A percentile compares a stretch with the other conserved stretches of the same genome.
phyloP scores from a whole-genome alignment of 2,888 invertebrate species.

The Rhagophthalmus giganteus region DNA sequence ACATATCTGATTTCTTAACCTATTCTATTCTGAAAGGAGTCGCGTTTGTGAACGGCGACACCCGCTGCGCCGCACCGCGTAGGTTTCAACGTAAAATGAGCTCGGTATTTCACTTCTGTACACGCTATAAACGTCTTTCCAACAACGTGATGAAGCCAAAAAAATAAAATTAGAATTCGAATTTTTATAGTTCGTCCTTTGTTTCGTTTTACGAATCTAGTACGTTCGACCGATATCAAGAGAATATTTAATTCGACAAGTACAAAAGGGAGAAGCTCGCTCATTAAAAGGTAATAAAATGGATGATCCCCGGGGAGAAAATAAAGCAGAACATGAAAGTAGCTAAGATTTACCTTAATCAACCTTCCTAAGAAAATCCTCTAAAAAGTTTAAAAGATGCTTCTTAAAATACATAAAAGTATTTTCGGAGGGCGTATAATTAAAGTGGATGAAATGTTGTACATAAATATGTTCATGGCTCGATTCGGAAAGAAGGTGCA shows the following conservation, averaged over 20 bases:
- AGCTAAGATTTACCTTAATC: slow-evolving; percentile 34
- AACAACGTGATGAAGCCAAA: slow-evolving; percentile 34
- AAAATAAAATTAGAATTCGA: slow-evolving; percentile 10
- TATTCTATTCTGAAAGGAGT: too few relatives aligned
- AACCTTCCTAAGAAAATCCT: slow-evolving; percentile 19
- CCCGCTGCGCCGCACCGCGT: slow-evolving; percentile 23
- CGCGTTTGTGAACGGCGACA: background rate
- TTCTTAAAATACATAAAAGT: slow-evolving; percentile 20
- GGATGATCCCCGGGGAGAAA: slow-evolving; percentile 29
- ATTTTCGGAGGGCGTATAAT: slow-evolving; percentile 10
- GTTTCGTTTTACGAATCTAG: too few relatives aligned
- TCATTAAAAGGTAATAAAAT: slow-evolving; percentile 36
- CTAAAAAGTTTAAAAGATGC: slow-evolving; percentile 15
- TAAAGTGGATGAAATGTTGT: slow-evolving; percentile 9
- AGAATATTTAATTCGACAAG: slow-evolving; percentile 7
- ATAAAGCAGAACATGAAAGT: slow-evolving; percentile 33
- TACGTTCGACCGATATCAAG: too few relatives aligned
- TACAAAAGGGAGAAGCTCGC: slow-evolving; percentile 13
- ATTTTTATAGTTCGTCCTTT: too few relatives aligned
- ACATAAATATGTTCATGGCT: background rate
- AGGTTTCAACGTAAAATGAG: slow-evolving; percentile 34
- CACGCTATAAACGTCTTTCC: slow-evolving; percentile 37
- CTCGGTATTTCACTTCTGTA: slow-evolving; percentile 36
- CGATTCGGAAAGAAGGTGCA: too few relatives aligned
- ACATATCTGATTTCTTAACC: too few relatives aligned